Base-by-base conservation (phyloP, 1,140 invertebrate species). In the Rhopalosiphum padi region DNA sequence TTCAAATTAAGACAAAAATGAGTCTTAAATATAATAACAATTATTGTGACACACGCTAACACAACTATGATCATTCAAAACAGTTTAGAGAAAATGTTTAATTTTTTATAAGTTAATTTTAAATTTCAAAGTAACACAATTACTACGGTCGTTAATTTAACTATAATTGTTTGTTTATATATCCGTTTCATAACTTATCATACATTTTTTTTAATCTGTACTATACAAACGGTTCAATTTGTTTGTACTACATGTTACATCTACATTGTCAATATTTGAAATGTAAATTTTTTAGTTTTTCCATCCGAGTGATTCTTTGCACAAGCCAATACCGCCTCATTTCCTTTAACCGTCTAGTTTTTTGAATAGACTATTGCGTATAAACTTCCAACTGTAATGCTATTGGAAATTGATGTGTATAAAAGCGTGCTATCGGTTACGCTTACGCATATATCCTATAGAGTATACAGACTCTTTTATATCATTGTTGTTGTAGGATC, bases 211-310 rank as follows among this genome's bases (percentile, higher is more conserved):
- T 35, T 77, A 77, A 77, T n/a, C n/a, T 77, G 0, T 77, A 30
- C 60, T 3, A 41, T 35, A n/a, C 11, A 77, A 77, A 77, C 15
- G 30, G 15, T 18, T 77, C 60, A 77, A 77, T 77, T n/a, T 77
- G n/a, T 77, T n/a, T 35, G n/a, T 18, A 5, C 4, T 77, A n/a
- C 30, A 77, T 1, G 15, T 15, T 30, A n/a, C 22, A 41, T 23
- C 2, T 41, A 25, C 41, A 85, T 41, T 25, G 83, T 85, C 83
- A 85, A 85, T 85, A 41, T 85, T 85, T 37, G 23, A 87, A 48
- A 87, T 87, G 86, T 87, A 87, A 87, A 87, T 87, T n/a, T 46
- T 46, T 87, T 87, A 51, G 86, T 48, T n/a, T 35, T n/a, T n/a
- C 43, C 86, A 22, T 2, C 86, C 25, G 23, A 85, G 83, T 41